Evolutionary conservation across 2,113 vertebrate genomes (phyloP).

Genomic region (Ammospiza nelsoni): DNA sequence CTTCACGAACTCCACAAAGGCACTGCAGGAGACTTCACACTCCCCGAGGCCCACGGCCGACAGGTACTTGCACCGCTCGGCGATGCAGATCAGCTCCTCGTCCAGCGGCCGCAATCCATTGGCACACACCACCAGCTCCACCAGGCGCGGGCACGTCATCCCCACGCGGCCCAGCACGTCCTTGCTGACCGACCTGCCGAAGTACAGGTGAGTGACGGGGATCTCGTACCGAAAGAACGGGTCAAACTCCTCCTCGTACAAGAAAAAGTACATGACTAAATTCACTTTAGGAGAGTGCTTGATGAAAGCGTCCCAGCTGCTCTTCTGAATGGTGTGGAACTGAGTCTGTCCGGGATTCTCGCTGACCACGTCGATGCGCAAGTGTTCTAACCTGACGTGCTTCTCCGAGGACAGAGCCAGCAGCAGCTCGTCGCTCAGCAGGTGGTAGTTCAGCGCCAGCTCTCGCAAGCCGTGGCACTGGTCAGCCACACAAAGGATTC

Average conservation of each 20-base stretch:
- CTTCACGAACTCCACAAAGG: conserved; percentile 97
- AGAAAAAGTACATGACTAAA: conserved; percentile 98
- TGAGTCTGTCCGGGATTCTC: conserved; percentile 93
- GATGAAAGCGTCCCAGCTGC: conserved; percentile 99
- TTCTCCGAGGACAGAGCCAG: conserved; percentile 94
- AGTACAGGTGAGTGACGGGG: conserved; percentile 96
- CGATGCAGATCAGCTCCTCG: conserved; percentile 96
- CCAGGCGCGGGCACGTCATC: conserved; percentile 91
- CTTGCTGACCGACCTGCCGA: conserved; percentile 95
- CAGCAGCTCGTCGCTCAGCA: conserved; percentile 92
- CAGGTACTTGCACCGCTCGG: conserved; percentile 91
- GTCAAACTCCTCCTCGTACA: conserved; percentile 96
- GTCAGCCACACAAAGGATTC: conserved; percentile 89
- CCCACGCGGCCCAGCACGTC: conserved; percentile 95
- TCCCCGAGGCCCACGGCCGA: conserved; percentile 95
- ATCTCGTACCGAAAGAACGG: conserved; percentile 94
- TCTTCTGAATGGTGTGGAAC: conserved; percentile 94
- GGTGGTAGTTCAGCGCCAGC: conserved; percentile 92
- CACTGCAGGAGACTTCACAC: conserved; percentile 96
- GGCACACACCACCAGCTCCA: conserved; percentile 96
- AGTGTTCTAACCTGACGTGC: conserved; percentile 92
- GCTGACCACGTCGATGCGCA: conserved; percentile 96
- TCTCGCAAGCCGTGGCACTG: conserved; percentile 95
- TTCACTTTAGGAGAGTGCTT: conserved; percentile 96
- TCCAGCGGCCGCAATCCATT: conserved; percentile 95